Evolutionary conservation across 2,797 vertebrate genomes (phyloP).

Genomic region (Urocyon cinereoargenteus): DNA sequence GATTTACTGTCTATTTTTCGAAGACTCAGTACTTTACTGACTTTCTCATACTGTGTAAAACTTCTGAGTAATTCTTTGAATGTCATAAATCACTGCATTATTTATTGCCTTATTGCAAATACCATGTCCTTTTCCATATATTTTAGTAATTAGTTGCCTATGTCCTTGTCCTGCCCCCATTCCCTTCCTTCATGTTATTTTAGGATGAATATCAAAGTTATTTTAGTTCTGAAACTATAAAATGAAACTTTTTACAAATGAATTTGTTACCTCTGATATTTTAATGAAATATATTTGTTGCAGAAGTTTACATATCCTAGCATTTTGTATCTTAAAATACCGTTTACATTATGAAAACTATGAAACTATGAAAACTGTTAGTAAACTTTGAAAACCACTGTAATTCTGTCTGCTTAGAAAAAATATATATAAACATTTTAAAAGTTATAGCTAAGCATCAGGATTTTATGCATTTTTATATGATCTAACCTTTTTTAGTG

Average conservation of each 20-base stretch:
- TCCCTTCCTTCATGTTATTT: neutral
- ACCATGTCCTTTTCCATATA: neutral
- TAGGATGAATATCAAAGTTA: conserved; percentile 30
- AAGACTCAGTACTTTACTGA: neutral
- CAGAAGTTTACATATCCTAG: conserved; percentile 22
- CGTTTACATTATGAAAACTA: neutral
- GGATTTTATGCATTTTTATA: conserved; percentile 43
- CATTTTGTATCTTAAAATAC: conserved; percentile 35
- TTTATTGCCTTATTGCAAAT: conserved; percentile 56
- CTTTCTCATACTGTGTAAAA: conserved; percentile 34
- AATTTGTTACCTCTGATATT: neutral
- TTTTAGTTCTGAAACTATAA: conserved; percentile 42
- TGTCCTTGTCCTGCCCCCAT: neutral
- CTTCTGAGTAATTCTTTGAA: conserved; percentile 19
- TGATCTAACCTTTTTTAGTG: conserved; percentile 28
- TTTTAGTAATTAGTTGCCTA: conserved; percentile 28
- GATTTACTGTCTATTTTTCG: neutral
- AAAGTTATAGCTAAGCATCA: conserved; percentile 22
- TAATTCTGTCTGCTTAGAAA: conserved; percentile 34
- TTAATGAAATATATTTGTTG: conserved; percentile 54
- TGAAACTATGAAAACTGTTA: neutral
- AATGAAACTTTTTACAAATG: neutral
- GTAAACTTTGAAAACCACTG: conserved; percentile 9
- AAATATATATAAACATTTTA: conserved; percentile 14
- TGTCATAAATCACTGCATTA: conserved; percentile 28